Evolutionary conservation across 2,888 invertebrate species (phyloP).

Genomic region (Acleris emargana): DNA sequence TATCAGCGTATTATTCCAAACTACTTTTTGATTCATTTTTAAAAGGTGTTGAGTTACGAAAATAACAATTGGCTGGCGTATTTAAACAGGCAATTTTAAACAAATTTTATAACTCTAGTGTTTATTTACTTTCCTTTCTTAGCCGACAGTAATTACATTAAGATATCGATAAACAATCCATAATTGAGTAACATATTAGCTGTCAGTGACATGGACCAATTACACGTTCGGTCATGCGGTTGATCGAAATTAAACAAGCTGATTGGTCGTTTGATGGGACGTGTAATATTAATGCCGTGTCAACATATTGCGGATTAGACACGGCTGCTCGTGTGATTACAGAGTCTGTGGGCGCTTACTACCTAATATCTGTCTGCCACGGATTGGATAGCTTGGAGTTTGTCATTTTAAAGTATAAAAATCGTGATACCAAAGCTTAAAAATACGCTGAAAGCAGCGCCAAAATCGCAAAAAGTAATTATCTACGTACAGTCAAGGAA

Average conservation of each 20-base stretch:
- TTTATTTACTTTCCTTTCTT: not conserved
- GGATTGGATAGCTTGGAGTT: not conserved
- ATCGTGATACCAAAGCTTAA: no score
- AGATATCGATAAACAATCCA: not conserved
- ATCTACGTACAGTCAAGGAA: no score
- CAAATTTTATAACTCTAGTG: no score
- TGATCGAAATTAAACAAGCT: constrained; percentile 66
- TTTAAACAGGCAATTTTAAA: no score
- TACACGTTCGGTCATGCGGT: constrained; percentile 52
- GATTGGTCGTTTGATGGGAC: constrained; percentile 56
- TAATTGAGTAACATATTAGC: constrained; percentile 41
- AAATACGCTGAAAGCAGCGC: no score
- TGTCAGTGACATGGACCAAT: constrained; percentile 56
- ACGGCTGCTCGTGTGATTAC: constrained; percentile 19
- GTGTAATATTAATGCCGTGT: constrained; percentile 34
- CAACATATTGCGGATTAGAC: constrained; percentile 33
- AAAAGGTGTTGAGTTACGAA: no score
- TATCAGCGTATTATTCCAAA: no score
- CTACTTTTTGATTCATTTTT: no score
- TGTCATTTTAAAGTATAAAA: not conserved
- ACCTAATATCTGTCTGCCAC: not conserved
- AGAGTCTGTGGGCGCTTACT: not conserved
- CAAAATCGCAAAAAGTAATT: no score
- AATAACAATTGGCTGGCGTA: no score
- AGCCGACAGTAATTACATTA: not conserved